Evolutionary conservation across 2,113 vertebrate species (phyloP).

Genomic region (Fulmarus glacialis): DNA sequence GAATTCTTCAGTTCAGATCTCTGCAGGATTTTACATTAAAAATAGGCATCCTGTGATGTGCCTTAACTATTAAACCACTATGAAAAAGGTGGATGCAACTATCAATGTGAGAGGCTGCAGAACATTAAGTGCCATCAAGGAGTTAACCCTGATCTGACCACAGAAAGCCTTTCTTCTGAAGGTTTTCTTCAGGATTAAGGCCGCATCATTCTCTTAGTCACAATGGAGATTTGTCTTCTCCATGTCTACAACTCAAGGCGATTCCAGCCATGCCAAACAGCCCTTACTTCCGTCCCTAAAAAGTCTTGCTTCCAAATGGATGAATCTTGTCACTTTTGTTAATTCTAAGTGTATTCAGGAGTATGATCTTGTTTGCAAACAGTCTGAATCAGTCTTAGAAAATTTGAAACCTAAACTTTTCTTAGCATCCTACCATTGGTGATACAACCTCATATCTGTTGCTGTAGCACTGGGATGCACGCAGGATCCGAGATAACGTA

Average conservation of each 20-base stretch:
- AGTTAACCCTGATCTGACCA: background rate
- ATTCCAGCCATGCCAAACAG: background rate
- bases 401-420: background rate
- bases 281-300: background rate
- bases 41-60: background rate
- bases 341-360: background rate
- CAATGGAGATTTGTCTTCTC: background rate
- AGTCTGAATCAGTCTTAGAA: background rate
- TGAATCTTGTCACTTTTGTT: background rate
- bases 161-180: background rate
- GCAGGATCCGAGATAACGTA: background rate
- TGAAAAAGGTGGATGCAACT: background rate
- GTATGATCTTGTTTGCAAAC: background rate
- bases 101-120: background rate
- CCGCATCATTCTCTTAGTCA: background rate
- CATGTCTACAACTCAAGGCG: background rate
- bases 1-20: background rate
- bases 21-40: background rate
- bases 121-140: background rate
- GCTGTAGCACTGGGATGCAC: background rate
- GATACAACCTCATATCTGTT: background rate
- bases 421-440: background rate
- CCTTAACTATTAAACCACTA: background rate
- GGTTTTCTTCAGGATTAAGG: background rate
- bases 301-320: background rate